Percentiles rank a stretch among this genome's conserved stretches.
Evolutionary conservation across 2,888 invertebrate genomes (phyloP).

Genomic region (Lampropteryx suffumata): DNA sequence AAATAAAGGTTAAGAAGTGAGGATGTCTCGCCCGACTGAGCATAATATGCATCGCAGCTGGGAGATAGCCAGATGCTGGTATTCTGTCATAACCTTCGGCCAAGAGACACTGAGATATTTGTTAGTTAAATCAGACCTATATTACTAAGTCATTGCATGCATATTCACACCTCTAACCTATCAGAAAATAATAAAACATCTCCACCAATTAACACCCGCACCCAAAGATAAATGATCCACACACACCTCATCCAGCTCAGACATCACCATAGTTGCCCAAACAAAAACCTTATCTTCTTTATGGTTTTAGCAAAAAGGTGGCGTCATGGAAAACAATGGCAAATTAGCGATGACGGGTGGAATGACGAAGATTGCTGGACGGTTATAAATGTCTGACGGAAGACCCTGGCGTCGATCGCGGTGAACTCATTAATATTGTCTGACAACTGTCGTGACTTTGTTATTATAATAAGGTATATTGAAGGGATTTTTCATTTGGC

Average conservation of each 20-base stretch:
- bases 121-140: no score
- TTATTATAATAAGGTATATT: no score
- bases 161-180: background rate
- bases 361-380: constrained; percentile 65
- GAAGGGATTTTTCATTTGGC: no score
- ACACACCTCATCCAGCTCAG: constrained; percentile 39
- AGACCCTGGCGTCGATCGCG: constrained; percentile 41
- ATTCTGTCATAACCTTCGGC: no score
- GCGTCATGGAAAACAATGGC: constrained; percentile 80
- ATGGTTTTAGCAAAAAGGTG: constrained; percentile 77
- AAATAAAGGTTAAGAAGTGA: no score
- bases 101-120: no score
- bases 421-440: constrained; percentile 26
- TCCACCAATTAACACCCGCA: constrained; percentile 41
- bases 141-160: no score
- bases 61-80: no score
- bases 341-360: constrained; percentile 81
- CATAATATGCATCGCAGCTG: no score
- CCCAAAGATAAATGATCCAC: constrained; percentile 52
- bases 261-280: constrained; percentile 44
- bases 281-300: constrained; percentile 76
- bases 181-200: constrained; percentile 31
- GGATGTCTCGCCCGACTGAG: no score
- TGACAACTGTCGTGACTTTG: constrained; percentile 31
- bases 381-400: constrained; percentile 54